Percentiles rank a stretch among this genome's conserved stretches.
Evolutionary conservation across 2,797 vertebrate genomes (phyloP).

Genomic region (Schizothorax lantsangensis): DNA sequence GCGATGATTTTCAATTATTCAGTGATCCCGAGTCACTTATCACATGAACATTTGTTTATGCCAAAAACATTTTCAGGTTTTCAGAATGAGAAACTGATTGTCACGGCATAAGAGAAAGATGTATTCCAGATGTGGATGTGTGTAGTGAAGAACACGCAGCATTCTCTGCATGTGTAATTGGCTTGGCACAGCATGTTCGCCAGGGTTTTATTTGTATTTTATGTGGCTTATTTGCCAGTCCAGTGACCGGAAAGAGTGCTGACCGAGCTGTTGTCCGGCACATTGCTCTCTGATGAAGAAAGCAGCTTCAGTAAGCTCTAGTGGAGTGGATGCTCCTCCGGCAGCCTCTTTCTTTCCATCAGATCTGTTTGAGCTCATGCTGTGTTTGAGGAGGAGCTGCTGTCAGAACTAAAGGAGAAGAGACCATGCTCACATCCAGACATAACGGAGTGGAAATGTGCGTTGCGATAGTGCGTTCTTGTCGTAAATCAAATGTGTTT

Average conservation of each 20-base stretch:
- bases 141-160: background rate
- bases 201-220: slow-evolving; percentile 9
- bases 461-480: background rate
- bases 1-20: background rate
- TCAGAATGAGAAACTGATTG: background rate
- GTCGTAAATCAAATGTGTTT: slow-evolving; percentile 49
- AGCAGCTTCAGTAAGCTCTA: slow-evolving; percentile 55
- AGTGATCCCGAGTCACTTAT: background rate
- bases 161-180: background rate
- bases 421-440: slow-evolving; percentile 36
- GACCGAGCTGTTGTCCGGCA: slow-evolving; percentile 27
- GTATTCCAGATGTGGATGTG: background rate
- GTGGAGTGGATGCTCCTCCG: slow-evolving; percentile 65
- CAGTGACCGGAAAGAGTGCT: slow-evolving; percentile 26
- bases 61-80: background rate
- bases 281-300: slow-evolving; percentile 13
- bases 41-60: background rate
- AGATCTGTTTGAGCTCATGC: slow-evolving; percentile 61
- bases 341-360: slow-evolving; percentile 46
- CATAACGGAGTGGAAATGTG: slow-evolving; percentile 35
- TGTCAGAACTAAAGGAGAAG: slow-evolving; percentile 42
- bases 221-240: slow-evolving; percentile 19
- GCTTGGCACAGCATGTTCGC: slow-evolving; percentile 3
- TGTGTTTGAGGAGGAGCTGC: slow-evolving; percentile 64
- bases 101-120: background rate